Percentiles rank a stretch among this genome's conserved stretches.
Evolutionary conservation across 2,797 vertebrate species (phyloP).

Genomic region (Trachops cirrhosus): DNA sequence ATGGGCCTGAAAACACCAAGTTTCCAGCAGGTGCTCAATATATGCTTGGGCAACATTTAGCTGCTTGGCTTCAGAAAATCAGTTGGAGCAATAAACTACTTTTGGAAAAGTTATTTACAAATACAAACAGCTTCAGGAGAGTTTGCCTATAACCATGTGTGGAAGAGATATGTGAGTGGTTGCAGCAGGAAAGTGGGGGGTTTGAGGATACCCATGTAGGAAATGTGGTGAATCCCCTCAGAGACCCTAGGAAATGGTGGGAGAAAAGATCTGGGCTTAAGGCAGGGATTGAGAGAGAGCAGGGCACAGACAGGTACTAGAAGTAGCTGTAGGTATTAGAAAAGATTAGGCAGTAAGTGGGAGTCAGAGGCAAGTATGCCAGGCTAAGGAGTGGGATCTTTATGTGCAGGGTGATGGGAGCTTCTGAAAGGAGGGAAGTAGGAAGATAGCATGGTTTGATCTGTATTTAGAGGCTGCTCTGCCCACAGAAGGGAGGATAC

Average conservation of each 20-base stretch:
- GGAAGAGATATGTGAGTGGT: neutral
- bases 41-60: neutral
- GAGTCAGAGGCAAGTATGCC: neutral
- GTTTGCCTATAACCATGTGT: neutral
- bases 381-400: neutral
- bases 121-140: neutral
- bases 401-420: neutral
- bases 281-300: neutral
- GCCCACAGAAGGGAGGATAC: neutral
- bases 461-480: neutral
- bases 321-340: neutral
- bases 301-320: neutral
- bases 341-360: neutral
- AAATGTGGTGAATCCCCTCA: neutral
- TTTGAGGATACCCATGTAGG: neutral
- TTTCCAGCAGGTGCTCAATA: neutral
- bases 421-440: neutral
- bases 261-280: neutral
- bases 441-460: fast-evolving
- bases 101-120: neutral
- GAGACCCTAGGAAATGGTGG: too few relatives aligned
- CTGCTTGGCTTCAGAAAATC: neutral
- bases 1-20: neutral
- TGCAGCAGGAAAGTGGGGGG: neutral
- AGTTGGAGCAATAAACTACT: neutral